Base-by-base conservation (phyloP, 2,113 vertebrate species). In the Casuarius casuarius region DNA sequence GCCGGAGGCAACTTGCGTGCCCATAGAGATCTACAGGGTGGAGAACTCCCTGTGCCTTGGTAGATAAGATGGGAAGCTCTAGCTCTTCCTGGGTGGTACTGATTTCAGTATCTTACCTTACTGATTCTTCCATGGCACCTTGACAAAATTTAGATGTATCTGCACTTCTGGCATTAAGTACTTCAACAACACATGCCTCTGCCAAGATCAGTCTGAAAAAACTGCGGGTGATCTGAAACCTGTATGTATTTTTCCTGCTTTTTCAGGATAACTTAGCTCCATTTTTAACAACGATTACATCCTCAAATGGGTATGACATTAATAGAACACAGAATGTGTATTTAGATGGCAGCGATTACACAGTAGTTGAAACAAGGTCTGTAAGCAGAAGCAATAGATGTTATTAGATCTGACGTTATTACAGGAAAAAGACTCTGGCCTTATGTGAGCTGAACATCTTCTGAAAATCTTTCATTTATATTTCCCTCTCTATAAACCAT, bases 1-100 rank as follows among this genome's bases (percentile, higher is more conserved):
- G 35, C 35, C 76, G 23, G 52, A 91, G 22, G 18, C 68, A 49
- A 66, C 52, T 68, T 80, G 52, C 40, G 40, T 7, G 1, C 29
- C 63, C 52, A 17, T 15, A 73, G 56, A 87, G 31, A 51, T 17
- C 9, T 12, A 21, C 42, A 82, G 56, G 62, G 76, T 90, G 77
- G 51, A 91, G 42, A 91, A 65, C 19, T 85, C 5, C 3, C 35
- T 0, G 1, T 87, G n/a, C 29, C 44, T 58, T 0, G 0, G 7
- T 5, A 54, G n/a, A 29, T 44, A 63, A 87, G 52, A 33, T 58
- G 19, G 51, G 52, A 90, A 78, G 78, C 18, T 31, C 44, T 63
- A 16, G 20, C 19, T 82, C 56, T 83, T 88, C 66, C 71, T 94
- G 92, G 59, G 93, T 96, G 92, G 87, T 76, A 83, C 38, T 74